These are phyloP conservation scores for Sarcophaga carnaria DNA, from an alignment of 2,888 invertebrate genomes.

Conservation along the genomic window DNA sequence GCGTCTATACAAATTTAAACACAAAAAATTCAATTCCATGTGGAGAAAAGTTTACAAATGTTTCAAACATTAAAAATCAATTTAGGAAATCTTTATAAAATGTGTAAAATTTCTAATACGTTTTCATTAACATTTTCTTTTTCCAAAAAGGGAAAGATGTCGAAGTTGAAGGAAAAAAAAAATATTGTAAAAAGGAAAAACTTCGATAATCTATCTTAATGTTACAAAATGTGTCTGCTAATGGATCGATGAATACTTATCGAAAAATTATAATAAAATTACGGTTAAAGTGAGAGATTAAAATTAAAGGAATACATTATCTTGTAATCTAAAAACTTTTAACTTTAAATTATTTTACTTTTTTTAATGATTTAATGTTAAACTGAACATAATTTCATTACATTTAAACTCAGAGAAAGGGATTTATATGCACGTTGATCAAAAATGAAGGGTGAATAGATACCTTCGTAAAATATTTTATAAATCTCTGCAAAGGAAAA, in stretches of 20 bases:
- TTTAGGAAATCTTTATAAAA: neutral
- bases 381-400: neutral
- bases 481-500: too few species aligned
- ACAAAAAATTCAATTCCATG: neutral
- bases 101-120: constrained; percentile 19
- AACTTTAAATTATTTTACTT: constrained; percentile 15
- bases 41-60: constrained; percentile 6
- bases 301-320: neutral
- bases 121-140: neutral
- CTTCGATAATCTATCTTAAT: constrained; percentile 52
- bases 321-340: neutral
- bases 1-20: too few species aligned
- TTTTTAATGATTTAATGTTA: constrained; percentile 23
- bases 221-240: constrained; percentile 50
- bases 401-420: too few species aligned
- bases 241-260: constrained; percentile 32
- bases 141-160: neutral
- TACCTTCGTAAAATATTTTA: too few species aligned
- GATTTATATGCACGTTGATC: too few species aligned
- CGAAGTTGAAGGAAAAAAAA: neutral
- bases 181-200: neutral
- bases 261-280: constrained; percentile 47
- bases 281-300: constrained; percentile 31
- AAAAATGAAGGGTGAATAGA: too few species aligned
- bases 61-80: constrained; percentile 16